phyloP scores from a whole-genome alignment of 2,888 invertebrate species.

The Cerceris ruficornis region DNA sequence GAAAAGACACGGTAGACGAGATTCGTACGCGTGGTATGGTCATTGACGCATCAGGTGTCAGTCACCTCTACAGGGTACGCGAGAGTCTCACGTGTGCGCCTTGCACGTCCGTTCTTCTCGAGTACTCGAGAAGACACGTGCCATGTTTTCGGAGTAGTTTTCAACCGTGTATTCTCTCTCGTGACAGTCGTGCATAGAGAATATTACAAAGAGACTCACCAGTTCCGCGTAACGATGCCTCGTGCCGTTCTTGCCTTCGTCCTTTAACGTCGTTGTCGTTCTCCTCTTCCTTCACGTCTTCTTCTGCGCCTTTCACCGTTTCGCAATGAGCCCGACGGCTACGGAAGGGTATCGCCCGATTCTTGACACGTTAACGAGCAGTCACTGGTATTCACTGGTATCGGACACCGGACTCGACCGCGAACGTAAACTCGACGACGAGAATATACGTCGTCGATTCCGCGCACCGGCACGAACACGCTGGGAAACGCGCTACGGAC shows the following conservation, averaged over 20 bases:
- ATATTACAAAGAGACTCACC: constrained; percentile 41
- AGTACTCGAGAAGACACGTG: constrained; percentile 33
- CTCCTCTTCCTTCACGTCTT: constrained; percentile 16
- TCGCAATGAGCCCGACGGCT: constrained; percentile 50
- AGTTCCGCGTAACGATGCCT: constrained; percentile 15
- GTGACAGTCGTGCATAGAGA: neutral
- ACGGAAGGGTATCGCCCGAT: constrained; percentile 27
- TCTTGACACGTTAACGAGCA: neutral
- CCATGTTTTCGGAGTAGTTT: neutral
- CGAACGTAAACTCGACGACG: constrained; percentile 6
- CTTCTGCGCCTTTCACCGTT: constrained; percentile 59
- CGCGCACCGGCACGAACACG: constrained; percentile 49
- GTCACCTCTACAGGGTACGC: constrained; percentile 74
- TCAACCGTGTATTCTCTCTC: neutral
- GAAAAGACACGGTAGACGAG: constrained; percentile 20
- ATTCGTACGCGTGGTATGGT: constrained; percentile 73
- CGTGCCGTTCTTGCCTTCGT: constrained; percentile 12
- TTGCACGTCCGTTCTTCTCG: constrained; percentile 12
- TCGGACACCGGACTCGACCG: constrained; percentile 30
- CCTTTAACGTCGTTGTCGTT: neutral
- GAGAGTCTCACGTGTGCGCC: constrained; percentile 55
- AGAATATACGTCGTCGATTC: constrained; percentile 20
- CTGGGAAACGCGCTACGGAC: constrained; percentile 45
- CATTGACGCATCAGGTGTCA: constrained; percentile 82
- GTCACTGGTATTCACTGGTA: constrained; percentile 31